These are phyloP conservation scores for Carollia perspicillata DNA, from an alignment of 2,113 vertebrate species.

Conservation along the genomic window DNA sequence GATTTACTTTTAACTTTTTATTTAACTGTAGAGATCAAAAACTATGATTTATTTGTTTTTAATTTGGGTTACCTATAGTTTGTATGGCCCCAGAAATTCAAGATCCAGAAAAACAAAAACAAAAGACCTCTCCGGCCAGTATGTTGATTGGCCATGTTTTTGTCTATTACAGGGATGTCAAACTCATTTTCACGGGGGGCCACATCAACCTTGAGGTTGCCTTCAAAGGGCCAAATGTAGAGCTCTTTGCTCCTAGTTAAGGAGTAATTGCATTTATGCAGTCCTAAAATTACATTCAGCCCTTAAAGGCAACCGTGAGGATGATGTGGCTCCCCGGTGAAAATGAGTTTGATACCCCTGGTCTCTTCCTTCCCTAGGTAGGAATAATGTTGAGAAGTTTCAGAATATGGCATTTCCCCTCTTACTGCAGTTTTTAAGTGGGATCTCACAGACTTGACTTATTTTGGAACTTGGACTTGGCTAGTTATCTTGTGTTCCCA, in stretches of 20 bases:
- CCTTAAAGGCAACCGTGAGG: no score
- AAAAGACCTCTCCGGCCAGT: neutral
- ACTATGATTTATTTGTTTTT: neutral
- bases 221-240: no score
- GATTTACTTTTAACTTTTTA: conserved; percentile 9
- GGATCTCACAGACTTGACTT: neutral
- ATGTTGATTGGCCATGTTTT: neutral
- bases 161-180: neutral
- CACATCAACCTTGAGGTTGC: no score
- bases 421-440: neutral
- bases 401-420: neutral
- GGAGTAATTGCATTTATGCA: no score
- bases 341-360: no score
- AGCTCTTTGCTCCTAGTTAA: no score
- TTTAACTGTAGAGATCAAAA: neutral
- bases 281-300: no score
- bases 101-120: neutral
- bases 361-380: neutral
- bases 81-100: neutral
- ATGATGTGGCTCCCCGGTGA: no score
- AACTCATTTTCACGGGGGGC: no score
- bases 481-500: neutral
- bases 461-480: conserved; percentile 34
- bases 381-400: neutral
- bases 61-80: neutral